These are phyloP conservation scores for Excalfactoria chinensis DNA, from an alignment of 2,113 vertebrate species.

Conservation along the genomic window DNA sequence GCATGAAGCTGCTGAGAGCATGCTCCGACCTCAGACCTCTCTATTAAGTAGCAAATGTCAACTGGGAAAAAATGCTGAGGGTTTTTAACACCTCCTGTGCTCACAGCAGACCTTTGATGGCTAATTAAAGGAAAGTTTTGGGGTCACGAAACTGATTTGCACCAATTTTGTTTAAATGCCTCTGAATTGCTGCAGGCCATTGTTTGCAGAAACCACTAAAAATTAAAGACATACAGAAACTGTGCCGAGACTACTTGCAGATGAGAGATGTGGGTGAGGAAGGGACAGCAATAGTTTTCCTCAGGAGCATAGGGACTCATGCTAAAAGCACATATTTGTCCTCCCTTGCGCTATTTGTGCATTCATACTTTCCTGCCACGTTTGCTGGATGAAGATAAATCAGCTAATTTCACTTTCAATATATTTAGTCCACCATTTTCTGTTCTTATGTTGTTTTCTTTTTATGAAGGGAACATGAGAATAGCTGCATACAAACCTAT, in stretches of 20 bases:
- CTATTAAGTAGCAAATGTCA: slow-evolving; percentile 15
- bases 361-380: neutral
- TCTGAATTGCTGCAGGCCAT: neutral
- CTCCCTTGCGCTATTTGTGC: neutral
- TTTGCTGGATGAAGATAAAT: neutral
- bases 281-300: neutral
- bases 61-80: neutral
- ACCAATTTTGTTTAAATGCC: neutral
- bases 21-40: neutral
- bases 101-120: neutral
- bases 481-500: neutral
- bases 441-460: neutral
- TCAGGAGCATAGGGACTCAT: rapidly evolving
- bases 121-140: neutral
- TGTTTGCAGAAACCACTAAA: neutral
- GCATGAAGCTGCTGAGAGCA: neutral
- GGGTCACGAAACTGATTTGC: neutral
- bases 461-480: neutral
- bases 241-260: neutral
- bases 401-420: neutral
- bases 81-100: neutral
- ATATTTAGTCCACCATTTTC: neutral
- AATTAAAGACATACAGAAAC: neutral
- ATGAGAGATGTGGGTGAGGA: neutral
- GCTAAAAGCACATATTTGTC: neutral